Conservation (phyloP, 2,113 vertebrate species). For the Lutjanus erythropterus region DNA sequence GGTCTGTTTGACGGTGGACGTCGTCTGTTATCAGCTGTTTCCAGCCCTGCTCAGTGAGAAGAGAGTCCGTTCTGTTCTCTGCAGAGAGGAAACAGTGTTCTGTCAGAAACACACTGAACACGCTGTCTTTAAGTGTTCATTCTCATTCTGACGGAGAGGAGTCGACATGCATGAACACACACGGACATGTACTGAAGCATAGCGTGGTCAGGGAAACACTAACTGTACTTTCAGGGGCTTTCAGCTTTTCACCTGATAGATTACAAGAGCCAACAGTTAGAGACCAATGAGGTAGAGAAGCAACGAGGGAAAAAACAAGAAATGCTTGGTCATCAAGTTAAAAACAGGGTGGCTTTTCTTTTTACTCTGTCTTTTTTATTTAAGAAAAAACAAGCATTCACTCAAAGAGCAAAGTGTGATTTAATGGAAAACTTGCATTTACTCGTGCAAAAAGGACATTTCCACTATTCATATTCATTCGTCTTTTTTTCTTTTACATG, state of each 20-base stretch:
- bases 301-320: not conserved
- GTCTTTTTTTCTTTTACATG: not conserved
- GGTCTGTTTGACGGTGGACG: conserved; percentile 28
- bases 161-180: not conserved
- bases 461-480: too few relatives aligned
- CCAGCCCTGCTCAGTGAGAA: conserved; percentile 36
- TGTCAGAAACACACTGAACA: conserved; percentile 26
- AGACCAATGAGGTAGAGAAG: not conserved
- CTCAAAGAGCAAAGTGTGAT: not conserved
- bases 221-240: conserved; percentile 1
- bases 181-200: not conserved
- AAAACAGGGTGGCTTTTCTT: not conserved
- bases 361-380: too few relatives aligned
- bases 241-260: not conserved
- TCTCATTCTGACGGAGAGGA: not conserved
- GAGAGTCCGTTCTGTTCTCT: conserved; percentile 67
- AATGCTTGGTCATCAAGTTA: not conserved
- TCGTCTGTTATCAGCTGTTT: conserved; percentile 69
- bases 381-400: too few relatives aligned
- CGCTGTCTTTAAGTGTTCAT: not conserved
- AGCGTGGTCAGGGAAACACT: not conserved
- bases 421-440: not conserved
- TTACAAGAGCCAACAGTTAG: too few relatives aligned
- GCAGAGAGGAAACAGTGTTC: conserved; percentile 67
- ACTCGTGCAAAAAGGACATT: not conserved